Conservation (phyloP, 2,797 vertebrate genomes). For the Anableps anableps region DNA sequence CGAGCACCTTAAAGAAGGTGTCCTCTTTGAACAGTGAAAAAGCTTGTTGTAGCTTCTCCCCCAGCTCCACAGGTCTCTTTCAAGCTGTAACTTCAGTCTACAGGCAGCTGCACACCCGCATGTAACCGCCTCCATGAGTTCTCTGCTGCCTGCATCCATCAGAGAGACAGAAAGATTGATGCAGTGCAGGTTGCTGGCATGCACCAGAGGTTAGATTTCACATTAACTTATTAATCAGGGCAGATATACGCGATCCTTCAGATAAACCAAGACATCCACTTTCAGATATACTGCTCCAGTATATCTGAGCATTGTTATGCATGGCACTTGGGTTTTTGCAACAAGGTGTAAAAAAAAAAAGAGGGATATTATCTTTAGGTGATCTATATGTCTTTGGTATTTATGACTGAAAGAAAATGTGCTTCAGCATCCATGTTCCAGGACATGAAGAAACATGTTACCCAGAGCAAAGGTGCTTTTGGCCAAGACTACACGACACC, state of each 20-base stretch:
- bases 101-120: conserved; percentile 84
- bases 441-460: conserved; percentile 17
- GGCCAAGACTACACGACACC: not conserved
- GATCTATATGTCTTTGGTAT: conserved; percentile 10
- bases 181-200: conserved; percentile 39
- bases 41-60: conserved; percentile 22
- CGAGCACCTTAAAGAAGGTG: conserved; percentile 8
- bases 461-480: not conserved
- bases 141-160: conserved; percentile 56
- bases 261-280: conserved; percentile 1
- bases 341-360: not conserved
- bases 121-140: conserved; percentile 57
- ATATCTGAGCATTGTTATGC: no score
- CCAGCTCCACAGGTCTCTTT: conserved; percentile 66
- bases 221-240: conserved; percentile 40
- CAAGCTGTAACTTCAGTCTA: conserved; percentile 78
- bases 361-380: not conserved
- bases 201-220: conserved; percentile 49
- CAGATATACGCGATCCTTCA: conserved; percentile 26
- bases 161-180: conserved; percentile 40
- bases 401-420: conserved; percentile 6
- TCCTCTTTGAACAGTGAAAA: conserved; percentile 48
- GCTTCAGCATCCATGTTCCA: conserved; percentile 9
- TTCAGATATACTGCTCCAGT: conserved; percentile 8
- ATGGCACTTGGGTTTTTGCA: not conserved